Conservation (phyloP, 2,113 vertebrate genomes). For the Bujurquina vittata region DNA sequence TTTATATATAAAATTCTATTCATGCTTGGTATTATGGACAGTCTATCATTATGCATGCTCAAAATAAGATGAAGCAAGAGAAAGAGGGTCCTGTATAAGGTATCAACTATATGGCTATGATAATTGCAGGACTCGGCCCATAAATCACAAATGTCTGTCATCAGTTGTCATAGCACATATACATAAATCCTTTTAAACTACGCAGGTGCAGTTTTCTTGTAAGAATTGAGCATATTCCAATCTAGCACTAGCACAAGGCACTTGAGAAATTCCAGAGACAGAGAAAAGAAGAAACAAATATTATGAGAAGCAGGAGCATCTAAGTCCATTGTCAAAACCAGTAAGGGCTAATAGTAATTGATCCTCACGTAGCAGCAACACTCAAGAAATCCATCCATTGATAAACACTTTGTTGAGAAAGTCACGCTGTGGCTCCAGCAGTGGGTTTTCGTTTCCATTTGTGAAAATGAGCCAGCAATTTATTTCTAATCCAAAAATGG, state of each 20-base stretch:
- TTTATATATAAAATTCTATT: not conserved
- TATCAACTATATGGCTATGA: conserved; percentile 21
- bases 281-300: conserved; percentile 52
- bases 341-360: conserved; percentile 72
- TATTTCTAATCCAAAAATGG: conserved; percentile 78
- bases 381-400: conserved; percentile 79
- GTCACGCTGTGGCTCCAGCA: conserved; percentile 60
- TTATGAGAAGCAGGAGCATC: conserved; percentile 57
- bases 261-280: conserved; percentile 10
- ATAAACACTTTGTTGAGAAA: conserved; percentile 75
- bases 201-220: conserved; percentile 52
- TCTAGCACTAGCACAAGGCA: conserved; percentile 32
- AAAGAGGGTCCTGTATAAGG: conserved; percentile 2
- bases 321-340: conserved; percentile 71
- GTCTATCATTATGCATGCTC: not conserved
- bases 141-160: conserved; percentile 64
- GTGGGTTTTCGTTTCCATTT: conserved; percentile 75
- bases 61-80: not conserved
- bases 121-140: conserved; percentile 41
- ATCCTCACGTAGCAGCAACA: conserved; percentile 68
- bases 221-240: conserved; percentile 47
- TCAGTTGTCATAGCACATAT: conserved; percentile 41
- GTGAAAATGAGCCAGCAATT: conserved; percentile 78
- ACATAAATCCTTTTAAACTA: conserved; percentile 60
- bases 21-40: conserved; percentile 24